Percentiles rank a stretch among this genome's conserved stretches.
phyloP scores from a whole-genome alignment of 1,140 invertebrate species.

The Tribolium castaneum region DNA sequence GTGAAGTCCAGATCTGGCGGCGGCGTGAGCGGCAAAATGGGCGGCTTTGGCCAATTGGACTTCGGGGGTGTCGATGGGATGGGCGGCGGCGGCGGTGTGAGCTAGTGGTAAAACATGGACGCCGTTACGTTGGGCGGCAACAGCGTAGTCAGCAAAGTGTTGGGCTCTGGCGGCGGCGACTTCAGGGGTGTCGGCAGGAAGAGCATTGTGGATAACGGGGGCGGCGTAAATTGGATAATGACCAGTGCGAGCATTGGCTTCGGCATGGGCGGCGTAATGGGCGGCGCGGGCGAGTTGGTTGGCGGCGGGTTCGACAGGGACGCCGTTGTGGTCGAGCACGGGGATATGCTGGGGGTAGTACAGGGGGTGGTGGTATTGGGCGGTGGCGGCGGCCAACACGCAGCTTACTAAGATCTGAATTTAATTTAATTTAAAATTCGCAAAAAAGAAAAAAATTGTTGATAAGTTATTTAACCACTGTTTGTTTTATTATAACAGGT shows the following conservation, averaged over 20 bases:
- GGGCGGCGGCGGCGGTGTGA: constrained; percentile 37
- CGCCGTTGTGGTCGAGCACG: constrained; percentile 58
- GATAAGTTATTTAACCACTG: too few relatives aligned
- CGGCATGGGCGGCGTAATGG: constrained; percentile 68
- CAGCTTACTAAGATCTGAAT: constrained; percentile 57
- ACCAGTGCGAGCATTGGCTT: constrained; percentile 59
- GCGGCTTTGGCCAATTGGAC: constrained; percentile 60
- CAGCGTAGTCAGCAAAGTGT: constrained; percentile 71
- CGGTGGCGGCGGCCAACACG: constrained; percentile 53
- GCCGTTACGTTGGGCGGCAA: constrained; percentile 66
- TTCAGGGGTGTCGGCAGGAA: constrained; percentile 73
- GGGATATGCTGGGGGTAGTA: constrained; percentile 52
- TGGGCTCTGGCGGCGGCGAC: constrained; percentile 72
- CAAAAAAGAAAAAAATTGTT: too few relatives aligned
- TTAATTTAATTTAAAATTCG: neutral
- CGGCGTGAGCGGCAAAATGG: constrained; percentile 46
- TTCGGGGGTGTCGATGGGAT: constrained; percentile 65
- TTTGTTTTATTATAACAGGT: too few relatives aligned
- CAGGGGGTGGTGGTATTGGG: constrained; percentile 45
- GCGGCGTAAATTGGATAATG: neutral
- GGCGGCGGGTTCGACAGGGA: constrained; percentile 68
- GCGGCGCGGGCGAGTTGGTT: constrained; percentile 70
- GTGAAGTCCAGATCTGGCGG: constrained; percentile 4
- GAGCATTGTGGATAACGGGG: constrained; percentile 58
- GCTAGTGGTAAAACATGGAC: constrained; percentile 57